These are phyloP conservation scores for Acestrorhynchus altus DNA, from an alignment of 2,797 vertebrate genomes.

Conservation along the genomic window DNA sequence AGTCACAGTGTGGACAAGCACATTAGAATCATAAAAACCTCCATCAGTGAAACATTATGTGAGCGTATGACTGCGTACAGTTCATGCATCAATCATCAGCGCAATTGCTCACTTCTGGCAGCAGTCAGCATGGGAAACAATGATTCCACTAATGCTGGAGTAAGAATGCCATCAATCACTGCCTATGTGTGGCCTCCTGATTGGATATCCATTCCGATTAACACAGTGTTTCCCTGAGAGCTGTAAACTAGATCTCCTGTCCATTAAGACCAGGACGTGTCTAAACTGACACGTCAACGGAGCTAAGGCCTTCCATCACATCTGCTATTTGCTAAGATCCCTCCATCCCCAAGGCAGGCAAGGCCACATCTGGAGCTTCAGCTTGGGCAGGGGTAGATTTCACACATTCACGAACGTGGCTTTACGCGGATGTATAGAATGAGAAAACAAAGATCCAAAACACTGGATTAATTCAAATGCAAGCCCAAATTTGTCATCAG, in stretches of 20 bases:
- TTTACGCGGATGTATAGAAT: neutral
- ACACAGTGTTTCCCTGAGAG: constrained; percentile 41
- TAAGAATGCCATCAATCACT: constrained; percentile 47
- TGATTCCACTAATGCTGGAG: constrained; percentile 36
- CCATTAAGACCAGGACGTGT: constrained; percentile 30
- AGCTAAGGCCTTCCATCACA: constrained; percentile 2
- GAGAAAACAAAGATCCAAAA: neutral
- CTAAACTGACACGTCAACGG: neutral
- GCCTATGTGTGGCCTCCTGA: constrained; percentile 29
- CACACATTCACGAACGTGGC: constrained; percentile 32
- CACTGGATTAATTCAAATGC: neutral
- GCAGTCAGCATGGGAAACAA: constrained; percentile 33
- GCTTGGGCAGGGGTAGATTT: neutral
- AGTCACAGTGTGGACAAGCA: constrained; percentile 32
- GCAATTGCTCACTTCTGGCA: constrained; percentile 16
- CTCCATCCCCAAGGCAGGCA: constrained; percentile 28
- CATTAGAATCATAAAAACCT: constrained; percentile 49
- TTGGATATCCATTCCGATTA: constrained; percentile 40
- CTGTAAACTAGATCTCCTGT: constrained; percentile 24
- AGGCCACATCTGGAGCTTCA: constrained; percentile 27
- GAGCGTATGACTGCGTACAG: constrained; percentile 37
- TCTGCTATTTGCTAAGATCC: constrained; percentile 11
- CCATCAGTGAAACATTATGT: constrained; percentile 36
- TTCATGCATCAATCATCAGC: constrained; percentile 46
- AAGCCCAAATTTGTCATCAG: no score